Evolutionary conservation across 2,113 vertebrate genomes (phyloP), one percentile per base, ranked within the genome.

Genomic region (Eulacestoma nigropectus): DNA sequence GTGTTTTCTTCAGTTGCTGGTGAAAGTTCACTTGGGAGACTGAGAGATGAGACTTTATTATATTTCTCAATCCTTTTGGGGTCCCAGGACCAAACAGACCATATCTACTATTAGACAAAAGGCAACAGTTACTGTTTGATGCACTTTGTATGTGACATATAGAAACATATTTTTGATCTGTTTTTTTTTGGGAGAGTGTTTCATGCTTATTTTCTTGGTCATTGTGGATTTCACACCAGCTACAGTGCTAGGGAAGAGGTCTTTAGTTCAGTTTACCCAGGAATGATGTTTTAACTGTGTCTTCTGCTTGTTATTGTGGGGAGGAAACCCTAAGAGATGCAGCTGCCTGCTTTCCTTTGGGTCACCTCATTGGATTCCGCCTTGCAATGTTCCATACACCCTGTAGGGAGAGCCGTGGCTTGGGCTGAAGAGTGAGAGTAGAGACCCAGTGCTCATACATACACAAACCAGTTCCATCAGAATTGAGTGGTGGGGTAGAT

Each of bases 291-390:
- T 92, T 68, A 75, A 37, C 39, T 84, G 13, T 42, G 23, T 32
- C 35, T 74, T 80, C 60, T 88, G 9, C 46, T 73, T 72, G 14
- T 72, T 47, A 20, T 6, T 57, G 7, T 46, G 29, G 35, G 84
- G 65, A 59, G 39, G 25, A 87, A 67, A 16, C 20, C 1, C 0
- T 46, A 37, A 85, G 23, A 21, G 30, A 42, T 46, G 23, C 32
- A 76, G 37, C 26, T 53, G 18, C 6, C 13, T 14, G 63, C 32
- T 70, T 77, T 70, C 25, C 30, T 60, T 64, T 52, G 56, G 29
- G 42, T 11, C 11, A 39, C 21, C 15, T 74, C 10, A n/a, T 15
- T 50, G 1, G 4, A 32, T 80, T 90, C 64, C 0, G 0, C 35
- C 26, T 59, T 35, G 65, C 30, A 37, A 6, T 32, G 27, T 52